A percentile compares a stretch with the other conserved stretches of the same genome.
Conservation (phyloP, 2,888 invertebrate species). For the Patella caerulea region DNA sequence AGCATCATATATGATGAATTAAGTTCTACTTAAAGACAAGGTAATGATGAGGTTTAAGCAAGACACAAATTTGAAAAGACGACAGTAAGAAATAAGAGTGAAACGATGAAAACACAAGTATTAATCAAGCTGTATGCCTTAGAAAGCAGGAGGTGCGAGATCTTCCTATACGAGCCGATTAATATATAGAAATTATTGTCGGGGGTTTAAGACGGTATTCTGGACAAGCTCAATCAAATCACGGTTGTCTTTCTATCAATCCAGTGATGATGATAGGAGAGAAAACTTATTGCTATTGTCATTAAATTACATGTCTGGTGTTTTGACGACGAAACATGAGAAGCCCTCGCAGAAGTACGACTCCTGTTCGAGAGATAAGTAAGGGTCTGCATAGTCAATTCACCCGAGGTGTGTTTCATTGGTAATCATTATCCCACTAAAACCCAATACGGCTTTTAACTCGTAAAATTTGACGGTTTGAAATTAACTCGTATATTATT, state of each 20-base stretch:
- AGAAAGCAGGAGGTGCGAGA: background rate
- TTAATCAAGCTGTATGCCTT: background rate
- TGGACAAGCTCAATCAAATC: background rate
- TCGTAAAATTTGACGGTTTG: background rate
- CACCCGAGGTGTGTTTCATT: background rate
- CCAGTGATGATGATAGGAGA: background rate
- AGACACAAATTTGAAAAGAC: background rate
- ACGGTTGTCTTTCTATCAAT: background rate
- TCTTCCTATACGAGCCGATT: background rate
- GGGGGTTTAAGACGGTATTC: slow-evolving; percentile 5
- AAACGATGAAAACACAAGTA: background rate
- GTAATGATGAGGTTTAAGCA: background rate
- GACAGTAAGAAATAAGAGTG: background rate
- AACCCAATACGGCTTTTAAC: background rate
- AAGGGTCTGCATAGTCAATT: background rate
- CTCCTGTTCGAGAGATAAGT: slow-evolving; percentile 2
- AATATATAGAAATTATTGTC: background rate
- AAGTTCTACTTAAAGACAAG: slow-evolving; percentile 11
- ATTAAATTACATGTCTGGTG: slow-evolving; percentile 2
- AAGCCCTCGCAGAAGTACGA: background rate
- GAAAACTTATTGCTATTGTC: slow-evolving; percentile 9
- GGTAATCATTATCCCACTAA: slow-evolving; percentile 6
- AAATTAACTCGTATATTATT: slow-evolving; percentile 3
- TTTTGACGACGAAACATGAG: background rate
- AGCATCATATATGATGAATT: slow-evolving; percentile 10